Conservation (phyloP, 2,113 vertebrate species). For the Sinocyclocheilus grahami region DNA sequence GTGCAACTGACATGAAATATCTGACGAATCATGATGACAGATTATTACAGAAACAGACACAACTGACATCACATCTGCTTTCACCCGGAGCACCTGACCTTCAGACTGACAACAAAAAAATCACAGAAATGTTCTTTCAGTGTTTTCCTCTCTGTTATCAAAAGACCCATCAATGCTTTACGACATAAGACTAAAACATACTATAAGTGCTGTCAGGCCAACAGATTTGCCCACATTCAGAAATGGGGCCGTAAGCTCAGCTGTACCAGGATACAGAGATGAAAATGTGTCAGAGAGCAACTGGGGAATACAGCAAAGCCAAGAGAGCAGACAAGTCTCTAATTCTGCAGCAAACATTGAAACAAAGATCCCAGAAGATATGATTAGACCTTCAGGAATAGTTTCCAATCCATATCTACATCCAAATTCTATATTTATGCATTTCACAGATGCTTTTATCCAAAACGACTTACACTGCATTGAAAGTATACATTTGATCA, state of each 20-base stretch:
- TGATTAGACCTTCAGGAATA: not conserved
- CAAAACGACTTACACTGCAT: too few relatives aligned
- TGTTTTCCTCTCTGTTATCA: not conserved
- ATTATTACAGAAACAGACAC: not conserved
- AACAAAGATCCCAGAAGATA: not conserved
- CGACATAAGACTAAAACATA: not conserved
- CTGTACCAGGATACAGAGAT: not conserved
- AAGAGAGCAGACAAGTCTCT: not conserved
- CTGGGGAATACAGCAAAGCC: not conserved
- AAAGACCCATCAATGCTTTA: not conserved
- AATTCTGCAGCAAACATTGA: not conserved
- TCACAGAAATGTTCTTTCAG: conserved; percentile 3
- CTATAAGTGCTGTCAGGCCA: not conserved
- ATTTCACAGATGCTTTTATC: not conserved
- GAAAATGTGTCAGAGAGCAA: conserved; percentile 34
- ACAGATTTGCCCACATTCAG: conserved; percentile 28
- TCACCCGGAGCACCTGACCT: not conserved
- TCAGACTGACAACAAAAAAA: not conserved
- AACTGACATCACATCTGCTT: not conserved
- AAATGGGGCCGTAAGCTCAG: conserved; percentile 27
- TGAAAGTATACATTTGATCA: too few relatives aligned
- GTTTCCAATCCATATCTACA: not conserved
- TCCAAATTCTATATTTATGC: not conserved
- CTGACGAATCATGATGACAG: not conserved
- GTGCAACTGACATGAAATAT: not conserved